Conservation (phyloP, 1,140 invertebrate species). For the Dendroctonus valens region DNA sequence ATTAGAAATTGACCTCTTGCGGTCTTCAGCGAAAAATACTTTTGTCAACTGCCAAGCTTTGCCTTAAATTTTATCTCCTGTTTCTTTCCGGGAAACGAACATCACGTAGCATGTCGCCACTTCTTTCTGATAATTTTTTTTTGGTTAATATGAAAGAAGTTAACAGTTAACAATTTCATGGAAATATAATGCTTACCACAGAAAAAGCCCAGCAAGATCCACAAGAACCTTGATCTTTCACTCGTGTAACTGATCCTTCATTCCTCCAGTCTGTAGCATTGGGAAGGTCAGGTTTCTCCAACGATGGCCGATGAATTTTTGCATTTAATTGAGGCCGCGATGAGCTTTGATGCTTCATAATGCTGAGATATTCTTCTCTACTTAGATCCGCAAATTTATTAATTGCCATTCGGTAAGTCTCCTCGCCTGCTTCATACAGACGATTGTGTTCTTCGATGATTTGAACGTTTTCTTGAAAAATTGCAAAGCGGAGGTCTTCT, state of each 20-base stretch:
- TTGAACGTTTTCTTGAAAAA: conserved; percentile 27
- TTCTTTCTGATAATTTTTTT: no score
- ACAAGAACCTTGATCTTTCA: conserved; percentile 44
- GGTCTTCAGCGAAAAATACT: neutral
- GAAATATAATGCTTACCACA: conserved; percentile 42
- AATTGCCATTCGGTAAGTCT: conserved; percentile 64
- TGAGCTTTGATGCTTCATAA: conserved; percentile 2
- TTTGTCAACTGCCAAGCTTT: neutral
- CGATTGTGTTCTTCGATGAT: conserved; percentile 41
- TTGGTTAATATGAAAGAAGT: no score
- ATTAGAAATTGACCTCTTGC: no score
- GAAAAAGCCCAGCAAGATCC: conserved; percentile 59
- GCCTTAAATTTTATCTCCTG: no score
- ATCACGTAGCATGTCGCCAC: no score
- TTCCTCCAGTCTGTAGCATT: conserved; percentile 39
- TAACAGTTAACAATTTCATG: no score
- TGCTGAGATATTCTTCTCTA: conserved; percentile 71
- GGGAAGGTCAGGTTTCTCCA: conserved; percentile 26
- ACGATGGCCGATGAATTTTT: neutral
- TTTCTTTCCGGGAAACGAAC: no score
- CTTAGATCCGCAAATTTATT: conserved; percentile 86
- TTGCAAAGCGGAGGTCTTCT: conserved; percentile 11
- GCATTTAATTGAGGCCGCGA: neutral
- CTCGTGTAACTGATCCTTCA: conserved; percentile 37
- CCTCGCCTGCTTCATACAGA: conserved; percentile 62